Base-by-base conservation (phyloP, 2,888 invertebrate genomes). In the Parascotia fuliginaria region DNA sequence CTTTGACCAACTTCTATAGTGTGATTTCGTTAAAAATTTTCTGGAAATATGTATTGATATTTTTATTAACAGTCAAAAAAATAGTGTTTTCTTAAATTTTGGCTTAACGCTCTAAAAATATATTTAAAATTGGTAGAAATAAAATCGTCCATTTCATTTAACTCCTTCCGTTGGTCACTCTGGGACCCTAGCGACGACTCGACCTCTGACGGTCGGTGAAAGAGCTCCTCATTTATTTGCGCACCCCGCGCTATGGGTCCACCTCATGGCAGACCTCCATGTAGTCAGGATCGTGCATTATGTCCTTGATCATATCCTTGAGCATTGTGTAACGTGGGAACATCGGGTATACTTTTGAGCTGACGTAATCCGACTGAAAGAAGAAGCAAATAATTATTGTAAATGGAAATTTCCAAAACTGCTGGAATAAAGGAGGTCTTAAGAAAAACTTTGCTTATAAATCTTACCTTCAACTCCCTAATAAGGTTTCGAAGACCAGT, bases 261-360 rank as follows among this genome's bases (percentile, higher is more conserved):
- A 96, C 90, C 88, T 98, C 98, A 84, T 98, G 98, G 89, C 97
- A 97, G 59, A 98, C 97, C 90, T 98, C 98, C 96, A 98, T 97
- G 93, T 98, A 98, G 88, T 97, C 97, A n/a, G 98, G 98, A 89
- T 98, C 96, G 77, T 97, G 96, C 95, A 98, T 96, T 73, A 98
- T 97, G 78, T 97, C 97, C 92, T 98, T 98, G 78, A 98, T 98
- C 98, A 99, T 98, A 84, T 98, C 97, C 89, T 99, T 99, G 67
- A 99, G 94, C 94, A 98, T 97, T 55, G 97, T 96, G 93, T 99
- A 99, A 41, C 98, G 95, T 19, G 98, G 97, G 79, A 98, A 95
- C 89, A 98, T 97, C 60, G 98, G 98, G 86, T 98, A 98, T 77
- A 97, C 94, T 91, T 98, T 98, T 46, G 97, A 96, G 83, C 96